Evolutionary conservation across 2,888 invertebrate genomes (phyloP), one percentile per base, ranked within the genome.

Genomic region (Gymnoscelis rufifasciata): DNA sequence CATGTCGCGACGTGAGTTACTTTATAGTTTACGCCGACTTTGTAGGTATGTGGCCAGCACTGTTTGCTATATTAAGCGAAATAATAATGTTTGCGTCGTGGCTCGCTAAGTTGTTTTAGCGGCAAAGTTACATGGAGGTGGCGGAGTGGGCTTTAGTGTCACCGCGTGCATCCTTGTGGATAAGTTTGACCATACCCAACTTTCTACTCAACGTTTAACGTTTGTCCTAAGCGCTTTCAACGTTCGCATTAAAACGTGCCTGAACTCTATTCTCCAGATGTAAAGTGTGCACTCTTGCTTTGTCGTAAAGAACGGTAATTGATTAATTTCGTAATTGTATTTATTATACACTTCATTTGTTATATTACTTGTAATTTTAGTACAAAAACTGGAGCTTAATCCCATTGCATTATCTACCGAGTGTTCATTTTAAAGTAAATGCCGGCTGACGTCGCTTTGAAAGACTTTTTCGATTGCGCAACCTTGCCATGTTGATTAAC

Each of bases 111-210:
- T 69, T 70, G 71, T 74, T 74, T 77, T 68, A 77, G 68, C 62
- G 66, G 61, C 57, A 64, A 77, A 83, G 73, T 79, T 76, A 73
- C 71, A 74, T 67, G 64, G 64, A 64, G 62, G 70, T 68, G 69
- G 70, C 78, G 74, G 19, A 80, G 74, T 78, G 74, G 68, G 67
- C 66, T 76, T 80, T 77, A 78, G 69, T 75, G 69, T 74, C 74
- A 68, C 68, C 67, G 60, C 70, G 74, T 80, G 81, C 76, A 78
- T 76, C 68, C 71, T 74, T 71, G 70, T 59, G 64, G 64, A 57
- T 64, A 81, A 82, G 66, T 82, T 82, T 68, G 70, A 71, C 78
- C 76, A 72, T 75, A 68, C 59, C 61, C 56, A 81, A 80, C 80
- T 82, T 79, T 68, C 66, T 73, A 75, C 77, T 80, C 58, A 56